These are phyloP conservation scores for Heptranchias perlo DNA, from an alignment of 2,113 vertebrate genomes.

Conservation along the genomic window DNA sequence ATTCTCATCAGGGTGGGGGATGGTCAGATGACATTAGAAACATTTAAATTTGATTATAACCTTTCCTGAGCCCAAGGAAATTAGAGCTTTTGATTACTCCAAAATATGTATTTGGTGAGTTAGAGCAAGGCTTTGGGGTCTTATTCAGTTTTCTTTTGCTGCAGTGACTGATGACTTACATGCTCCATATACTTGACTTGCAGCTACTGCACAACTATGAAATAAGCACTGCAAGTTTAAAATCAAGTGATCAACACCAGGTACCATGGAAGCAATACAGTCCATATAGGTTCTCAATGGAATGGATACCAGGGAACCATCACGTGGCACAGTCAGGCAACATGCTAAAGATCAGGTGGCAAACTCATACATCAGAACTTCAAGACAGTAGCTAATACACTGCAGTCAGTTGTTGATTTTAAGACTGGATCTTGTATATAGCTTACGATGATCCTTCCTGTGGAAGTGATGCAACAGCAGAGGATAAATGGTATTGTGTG, in stretches of 20 bases:
- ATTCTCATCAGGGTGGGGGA: not conserved
- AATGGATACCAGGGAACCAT: not conserved
- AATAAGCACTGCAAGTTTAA: not conserved
- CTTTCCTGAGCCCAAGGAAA: not conserved
- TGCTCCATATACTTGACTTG: not conserved
- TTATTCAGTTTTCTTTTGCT: not conserved
- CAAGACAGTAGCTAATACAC: not conserved
- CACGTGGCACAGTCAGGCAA: not conserved
- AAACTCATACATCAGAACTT: not conserved
- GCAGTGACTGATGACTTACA: not conserved
- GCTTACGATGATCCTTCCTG: not conserved
- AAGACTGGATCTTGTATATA: not conserved
- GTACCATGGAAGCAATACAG: not conserved
- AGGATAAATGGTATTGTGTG: not conserved
- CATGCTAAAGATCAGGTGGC: not conserved
- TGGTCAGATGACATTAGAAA: not conserved
- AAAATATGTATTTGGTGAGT: not conserved
- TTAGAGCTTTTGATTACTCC: not conserved
- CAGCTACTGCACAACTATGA: no score
- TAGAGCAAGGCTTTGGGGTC: not conserved
- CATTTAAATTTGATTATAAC: not conserved
- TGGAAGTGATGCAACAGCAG: not conserved
- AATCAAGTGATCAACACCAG: slow-evolving; percentile 17
- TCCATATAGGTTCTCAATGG: not conserved
- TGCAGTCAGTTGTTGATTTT: not conserved